Evolutionary conservation across 2,113 vertebrate species (phyloP).

Genomic region (Clarias batrachus): DNA sequence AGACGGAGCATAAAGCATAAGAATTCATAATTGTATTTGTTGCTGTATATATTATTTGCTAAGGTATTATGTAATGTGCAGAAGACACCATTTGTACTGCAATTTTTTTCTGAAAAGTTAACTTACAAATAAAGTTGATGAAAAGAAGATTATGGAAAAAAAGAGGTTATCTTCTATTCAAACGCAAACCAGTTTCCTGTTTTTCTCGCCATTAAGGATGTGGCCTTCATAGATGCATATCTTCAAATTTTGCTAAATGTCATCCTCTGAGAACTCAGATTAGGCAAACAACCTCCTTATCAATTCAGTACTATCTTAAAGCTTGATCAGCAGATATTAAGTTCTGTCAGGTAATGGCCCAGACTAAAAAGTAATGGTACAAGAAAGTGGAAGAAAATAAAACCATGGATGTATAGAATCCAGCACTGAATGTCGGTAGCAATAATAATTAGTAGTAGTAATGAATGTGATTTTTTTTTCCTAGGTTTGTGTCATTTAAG

Average conservation of each 20-base stretch:
- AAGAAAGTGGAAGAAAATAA: not conserved
- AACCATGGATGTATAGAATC: not conserved
- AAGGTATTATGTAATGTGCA: not conserved
- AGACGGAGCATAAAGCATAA: too few relatives aligned
- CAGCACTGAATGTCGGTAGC: not conserved
- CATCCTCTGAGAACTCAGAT: not conserved
- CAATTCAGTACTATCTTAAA: not conserved
- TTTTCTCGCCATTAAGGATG: not conserved
- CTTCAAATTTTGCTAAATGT: not conserved
- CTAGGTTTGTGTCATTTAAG: not conserved
- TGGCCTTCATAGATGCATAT: not conserved
- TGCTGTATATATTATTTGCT: constrained; percentile 4
- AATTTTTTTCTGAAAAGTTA: not conserved
- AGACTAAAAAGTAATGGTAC: not conserved
- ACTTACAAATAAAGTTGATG: not conserved
- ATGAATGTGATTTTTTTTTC: not conserved
- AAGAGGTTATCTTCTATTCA: not conserved
- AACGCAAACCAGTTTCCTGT: not conserved
- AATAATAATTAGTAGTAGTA: not conserved
- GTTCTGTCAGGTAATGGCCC: not conserved
- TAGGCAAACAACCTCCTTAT: not conserved
- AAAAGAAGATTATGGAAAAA: not conserved
- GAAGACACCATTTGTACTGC: not conserved
- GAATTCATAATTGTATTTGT: not conserved
- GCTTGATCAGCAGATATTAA: not conserved